These are phyloP conservation scores for Arvicanthis niloticus DNA, from an alignment of 2,113 vertebrate species.

Conservation along the genomic window DNA sequence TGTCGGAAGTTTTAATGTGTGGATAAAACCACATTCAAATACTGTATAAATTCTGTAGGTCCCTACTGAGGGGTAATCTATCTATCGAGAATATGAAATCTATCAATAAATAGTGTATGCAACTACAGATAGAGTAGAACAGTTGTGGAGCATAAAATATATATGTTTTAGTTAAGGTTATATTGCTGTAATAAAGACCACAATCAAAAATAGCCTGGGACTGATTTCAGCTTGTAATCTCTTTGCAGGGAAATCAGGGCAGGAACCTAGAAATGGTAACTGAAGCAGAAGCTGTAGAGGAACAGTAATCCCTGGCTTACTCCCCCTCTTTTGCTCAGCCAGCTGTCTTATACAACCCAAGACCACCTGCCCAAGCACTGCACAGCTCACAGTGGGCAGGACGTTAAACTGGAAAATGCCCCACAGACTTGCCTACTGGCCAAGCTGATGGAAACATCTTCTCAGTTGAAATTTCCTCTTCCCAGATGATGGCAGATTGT, in stretches of 20 bases:
- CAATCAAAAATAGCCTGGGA: background rate
- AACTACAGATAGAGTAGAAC: background rate
- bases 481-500: background rate
- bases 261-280: background rate
- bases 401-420: background rate
- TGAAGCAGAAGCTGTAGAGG: background rate
- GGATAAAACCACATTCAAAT: slow-evolving; percentile 16
- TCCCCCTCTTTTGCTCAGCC: no score
- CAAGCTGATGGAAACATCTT: background rate
- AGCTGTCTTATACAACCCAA: background rate
- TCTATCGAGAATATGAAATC: background rate
- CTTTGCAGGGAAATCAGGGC: background rate
- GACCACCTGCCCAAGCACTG: background rate
- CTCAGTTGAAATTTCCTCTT: background rate
- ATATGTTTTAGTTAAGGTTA: background rate
- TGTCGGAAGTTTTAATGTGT: slow-evolving; percentile 47
- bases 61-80: background rate
- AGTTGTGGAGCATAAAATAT: slow-evolving; percentile 35
- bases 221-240: background rate
- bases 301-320: no score
- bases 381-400: no score
- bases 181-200: background rate
- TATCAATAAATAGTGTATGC: background rate
- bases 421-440: background rate
- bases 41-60: background rate